Percentiles rank a stretch among this genome's conserved stretches.
Conservation (phyloP, 1,140 invertebrate species). For the Drosophila bipectinata region DNA sequence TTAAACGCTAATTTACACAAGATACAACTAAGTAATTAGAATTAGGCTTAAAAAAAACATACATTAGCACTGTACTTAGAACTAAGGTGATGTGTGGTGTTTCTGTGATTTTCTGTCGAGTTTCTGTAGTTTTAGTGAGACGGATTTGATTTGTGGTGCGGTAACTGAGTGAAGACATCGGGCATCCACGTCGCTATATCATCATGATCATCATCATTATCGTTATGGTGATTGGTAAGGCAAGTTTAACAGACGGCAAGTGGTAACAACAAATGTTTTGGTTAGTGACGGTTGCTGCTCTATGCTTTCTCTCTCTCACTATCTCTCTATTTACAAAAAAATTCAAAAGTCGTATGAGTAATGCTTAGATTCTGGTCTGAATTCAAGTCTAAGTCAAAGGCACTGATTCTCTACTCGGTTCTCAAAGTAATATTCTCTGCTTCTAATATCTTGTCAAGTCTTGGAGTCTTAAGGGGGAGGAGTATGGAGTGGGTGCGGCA, state of each 20-base stretch:
- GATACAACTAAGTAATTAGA: slow-evolving; percentile 73
- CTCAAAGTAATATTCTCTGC: slow-evolving; percentile 34
- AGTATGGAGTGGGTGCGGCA: slow-evolving; percentile 50
- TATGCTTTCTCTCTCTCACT: slow-evolving; percentile 18
- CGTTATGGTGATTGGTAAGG: slow-evolving; percentile 57
- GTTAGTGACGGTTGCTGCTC: slow-evolving; percentile 60
- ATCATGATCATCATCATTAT: slow-evolving; percentile 24
- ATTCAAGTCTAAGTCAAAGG: slow-evolving; percentile 77
- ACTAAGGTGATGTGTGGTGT: slow-evolving; percentile 45
- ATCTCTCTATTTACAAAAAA: slow-evolving; percentile 22
- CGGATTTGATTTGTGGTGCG: slow-evolving; percentile 56
- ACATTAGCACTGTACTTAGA: slow-evolving; percentile 68
- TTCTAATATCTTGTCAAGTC: slow-evolving; percentile 4
- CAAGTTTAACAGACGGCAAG: slow-evolving; percentile 72
- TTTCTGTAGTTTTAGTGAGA: slow-evolving; percentile 49
- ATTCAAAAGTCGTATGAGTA: slow-evolving; percentile 24
- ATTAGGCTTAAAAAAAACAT: slow-evolving; percentile 66
- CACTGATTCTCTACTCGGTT: slow-evolving; percentile 64
- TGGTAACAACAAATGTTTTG: slow-evolving; percentile 43
- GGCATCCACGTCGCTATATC: background rate
- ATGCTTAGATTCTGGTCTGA: slow-evolving; percentile 43
- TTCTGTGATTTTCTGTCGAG: slow-evolving; percentile 34
- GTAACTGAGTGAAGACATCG: slow-evolving; percentile 49
- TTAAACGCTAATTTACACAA: slow-evolving; percentile 80
- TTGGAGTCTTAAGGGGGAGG: background rate